Base-by-base conservation (phyloP, 2,888 invertebrate species). In the Brachyptera putata region DNA sequence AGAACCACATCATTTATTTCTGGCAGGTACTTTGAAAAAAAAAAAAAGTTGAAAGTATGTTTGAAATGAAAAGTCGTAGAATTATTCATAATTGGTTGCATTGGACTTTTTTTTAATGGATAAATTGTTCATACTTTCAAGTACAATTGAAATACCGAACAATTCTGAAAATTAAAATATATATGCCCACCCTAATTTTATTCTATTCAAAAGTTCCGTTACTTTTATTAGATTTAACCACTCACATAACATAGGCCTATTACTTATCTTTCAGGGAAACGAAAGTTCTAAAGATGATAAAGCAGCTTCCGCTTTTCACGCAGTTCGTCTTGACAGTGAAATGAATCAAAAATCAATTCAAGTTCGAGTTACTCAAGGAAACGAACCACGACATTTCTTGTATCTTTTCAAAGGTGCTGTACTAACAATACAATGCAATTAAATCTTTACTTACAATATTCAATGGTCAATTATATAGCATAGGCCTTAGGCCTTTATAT, bases 351-450 rank as follows among this genome's bases (percentile, higher is more conserved):
- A 75, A 53, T 82, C 82, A 0, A 78, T 83, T 0, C 77, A 85
- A 61, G 84, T 88, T 5, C 80, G 84, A 63, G 82, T 87, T 0
- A 79, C 81, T 0, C 89, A 89, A 69, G 86, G 85, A 2, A 78
- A 84, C 68, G 89, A 89, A 68, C 84, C 85, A 0, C 81, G 83
- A 56, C 89, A 89, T 70, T 87, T 89, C 75, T 73, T 88, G 21
- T 81, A 79, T 63, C 81, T 89, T 46, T 89, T 89, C 74, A 84
- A 86, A 76, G 87, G 87, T 74, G 70, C 65, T 14, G 41, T 41
- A 1, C 41, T 4, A n/a, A n/a, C n/a, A n/a, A n/a, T n/a, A n/a
- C n/a, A n/a, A n/a, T n/a, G n/a, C n/a, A n/a, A n/a, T n/a, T n/a
- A n/a, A n/a, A n/a, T n/a, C n/a, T n/a, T n/a, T n/a, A n/a, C n/a